Conservation (phyloP, 2,113 vertebrate species). For the Hyperopisus bebe region DNA sequence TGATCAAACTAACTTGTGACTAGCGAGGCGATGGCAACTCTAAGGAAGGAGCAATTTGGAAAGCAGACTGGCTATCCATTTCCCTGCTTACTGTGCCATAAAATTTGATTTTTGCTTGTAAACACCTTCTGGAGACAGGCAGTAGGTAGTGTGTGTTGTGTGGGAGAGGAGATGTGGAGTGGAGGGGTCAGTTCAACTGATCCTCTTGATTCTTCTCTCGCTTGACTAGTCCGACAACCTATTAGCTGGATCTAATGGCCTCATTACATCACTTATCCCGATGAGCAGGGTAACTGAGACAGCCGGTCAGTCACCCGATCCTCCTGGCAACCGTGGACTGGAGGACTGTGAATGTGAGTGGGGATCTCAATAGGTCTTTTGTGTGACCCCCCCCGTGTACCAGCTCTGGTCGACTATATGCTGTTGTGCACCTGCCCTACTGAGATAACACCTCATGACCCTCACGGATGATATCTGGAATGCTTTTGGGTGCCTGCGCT, state of each 20-base stretch:
- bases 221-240: constrained; percentile 73
- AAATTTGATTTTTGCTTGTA: no score
- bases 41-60: neutral
- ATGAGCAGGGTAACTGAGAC: constrained; percentile 49
- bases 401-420: neutral
- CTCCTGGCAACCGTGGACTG: constrained; percentile 20
- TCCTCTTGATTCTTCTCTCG: constrained; percentile 53
- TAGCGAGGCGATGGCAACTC: neutral
- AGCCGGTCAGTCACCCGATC: constrained; percentile 46
- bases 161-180: neutral
- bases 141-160: neutral
- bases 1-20: neutral
- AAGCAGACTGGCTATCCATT: neutral
- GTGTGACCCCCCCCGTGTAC: neutral
- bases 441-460: neutral
- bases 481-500: neutral
- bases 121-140: neutral
- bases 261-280: constrained; percentile 77
- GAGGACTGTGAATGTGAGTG: neutral
- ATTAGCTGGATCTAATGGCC: constrained; percentile 83
- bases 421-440: constrained; percentile 58
- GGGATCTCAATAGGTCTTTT: neutral
- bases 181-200: constrained; percentile 46
- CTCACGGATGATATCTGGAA: neutral
- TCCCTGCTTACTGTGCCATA: neutral